These are phyloP conservation scores for Thereva unica DNA, from an alignment of 2,888 invertebrate species.

Conservation along the genomic window DNA sequence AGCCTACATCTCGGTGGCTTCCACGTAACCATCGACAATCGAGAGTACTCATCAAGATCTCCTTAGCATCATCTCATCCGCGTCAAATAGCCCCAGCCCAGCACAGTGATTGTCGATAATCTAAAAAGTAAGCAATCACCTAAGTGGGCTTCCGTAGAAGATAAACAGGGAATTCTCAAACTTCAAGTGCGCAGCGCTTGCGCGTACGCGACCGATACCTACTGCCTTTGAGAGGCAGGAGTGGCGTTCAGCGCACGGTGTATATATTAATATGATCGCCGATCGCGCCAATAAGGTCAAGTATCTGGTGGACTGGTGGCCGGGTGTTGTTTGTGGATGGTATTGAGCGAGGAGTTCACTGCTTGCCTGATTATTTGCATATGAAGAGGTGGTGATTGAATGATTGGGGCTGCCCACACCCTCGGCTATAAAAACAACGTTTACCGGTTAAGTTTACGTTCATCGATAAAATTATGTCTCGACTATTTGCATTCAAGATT, in stretches of 20 bases:
- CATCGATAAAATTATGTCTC: conserved; percentile 18
- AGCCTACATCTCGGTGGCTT: conserved; percentile 8
- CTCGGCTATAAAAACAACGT: conserved; percentile 6
- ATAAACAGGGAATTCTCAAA: not conserved
- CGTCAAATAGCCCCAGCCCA: not conserved
- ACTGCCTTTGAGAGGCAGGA: conserved; percentile 10
- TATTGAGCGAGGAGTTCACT: no score
- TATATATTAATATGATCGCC: conserved; percentile 9
- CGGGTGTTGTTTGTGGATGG: not conserved
- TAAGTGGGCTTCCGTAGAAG: conserved; percentile 11
- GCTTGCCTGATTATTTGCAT: no score
- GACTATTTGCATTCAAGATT: conserved; percentile 16
- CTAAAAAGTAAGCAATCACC: conserved; percentile 19
- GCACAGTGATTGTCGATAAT: not conserved
- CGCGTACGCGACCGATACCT: not conserved
- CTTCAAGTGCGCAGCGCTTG: no score
- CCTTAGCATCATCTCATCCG: not conserved
- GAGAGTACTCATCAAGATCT: not conserved
- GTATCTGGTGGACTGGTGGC: not conserved
- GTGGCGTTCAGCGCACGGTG: not conserved
- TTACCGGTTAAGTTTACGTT: conserved; percentile 9
- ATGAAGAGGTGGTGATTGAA: not conserved
- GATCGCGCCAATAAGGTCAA: conserved; percentile 28
- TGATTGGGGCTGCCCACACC: conserved; percentile 14
- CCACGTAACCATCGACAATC: not conserved